Percentiles rank a stretch among this genome's conserved stretches.
Conservation (phyloP, 2,888 invertebrate genomes). For the Hyalella azteca region DNA sequence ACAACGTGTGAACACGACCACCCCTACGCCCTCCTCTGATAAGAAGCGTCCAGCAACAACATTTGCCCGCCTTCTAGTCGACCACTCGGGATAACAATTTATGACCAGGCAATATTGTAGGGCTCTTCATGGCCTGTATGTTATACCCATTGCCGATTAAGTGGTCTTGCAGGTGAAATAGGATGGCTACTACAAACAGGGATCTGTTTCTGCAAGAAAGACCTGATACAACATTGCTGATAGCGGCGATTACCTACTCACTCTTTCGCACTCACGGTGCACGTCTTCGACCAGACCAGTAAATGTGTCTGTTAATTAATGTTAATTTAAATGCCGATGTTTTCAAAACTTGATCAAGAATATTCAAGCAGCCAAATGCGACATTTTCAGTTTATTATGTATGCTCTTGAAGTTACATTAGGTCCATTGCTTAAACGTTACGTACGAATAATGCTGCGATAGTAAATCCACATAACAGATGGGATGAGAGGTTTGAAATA, state of each 20-base stretch:
- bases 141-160: slow-evolving; percentile 27
- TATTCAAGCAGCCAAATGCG: too few species aligned
- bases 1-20: slow-evolving; percentile 10
- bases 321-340: too few species aligned
- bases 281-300: too few species aligned
- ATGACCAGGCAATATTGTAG: slow-evolving; percentile 13
- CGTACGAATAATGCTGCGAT: too few species aligned
- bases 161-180: slow-evolving; percentile 27
- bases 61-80: neutral
- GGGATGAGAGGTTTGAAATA: too few species aligned
- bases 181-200: slow-evolving; percentile 26
- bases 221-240: slow-evolving; percentile 18
- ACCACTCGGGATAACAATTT: slow-evolving; percentile 1
- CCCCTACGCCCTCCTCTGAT: neutral
- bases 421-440: too few species aligned
- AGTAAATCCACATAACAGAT: too few species aligned
- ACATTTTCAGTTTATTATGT: too few species aligned
- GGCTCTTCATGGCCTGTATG: slow-evolving; percentile 4
- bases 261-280: too few species aligned
- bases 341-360: too few species aligned
- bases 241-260: neutral
- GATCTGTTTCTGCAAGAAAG: slow-evolving; percentile 27
- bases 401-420: too few species aligned
- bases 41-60: neutral
- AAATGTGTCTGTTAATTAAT: too few species aligned